Evolutionary conservation across 2,888 invertebrate species (phyloP).

Genomic region (Drosophila birchii): DNA sequence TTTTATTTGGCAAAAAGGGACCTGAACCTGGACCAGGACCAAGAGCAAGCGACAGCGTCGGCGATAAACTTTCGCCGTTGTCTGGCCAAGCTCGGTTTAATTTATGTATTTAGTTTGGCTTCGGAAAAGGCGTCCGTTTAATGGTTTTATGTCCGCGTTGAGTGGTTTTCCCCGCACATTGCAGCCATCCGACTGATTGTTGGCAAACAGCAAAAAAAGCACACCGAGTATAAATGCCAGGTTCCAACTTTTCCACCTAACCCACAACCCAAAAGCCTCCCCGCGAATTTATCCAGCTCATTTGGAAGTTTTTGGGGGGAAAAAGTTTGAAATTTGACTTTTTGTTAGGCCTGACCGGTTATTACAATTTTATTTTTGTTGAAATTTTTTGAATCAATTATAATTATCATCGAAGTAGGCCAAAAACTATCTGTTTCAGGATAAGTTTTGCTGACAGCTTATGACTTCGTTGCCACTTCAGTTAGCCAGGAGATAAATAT

Average conservation of each 20-base stretch:
- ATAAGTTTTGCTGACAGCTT: conserved; percentile 11
- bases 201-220: conserved; percentile 18
- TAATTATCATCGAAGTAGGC: conserved; percentile 38
- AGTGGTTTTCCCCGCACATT: conserved; percentile 50
- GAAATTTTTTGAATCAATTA: conserved; percentile 44
- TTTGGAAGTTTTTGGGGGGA: conserved; percentile 28
- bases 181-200: conserved; percentile 37
- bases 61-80: conserved; percentile 45
- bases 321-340: conserved; percentile 41
- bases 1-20: conserved; percentile 27
- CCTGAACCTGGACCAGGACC: background rate
- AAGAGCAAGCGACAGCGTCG: conserved; percentile 21
- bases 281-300: conserved; percentile 28
- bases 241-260: conserved; percentile 21
- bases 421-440: conserved; percentile 8
- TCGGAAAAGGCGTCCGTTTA: conserved; percentile 54
- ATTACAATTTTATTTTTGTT: conserved; percentile 32
- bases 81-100: conserved; percentile 60
- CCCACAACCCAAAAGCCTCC: background rate
- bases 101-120: conserved; percentile 77
- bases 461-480: background rate
- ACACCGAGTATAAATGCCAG: conserved; percentile 7
- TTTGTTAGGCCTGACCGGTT: conserved; percentile 39
- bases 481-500: background rate
- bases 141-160: conserved; percentile 71